Percentiles rank a stretch among this genome's conserved stretches.
phyloP scores from a whole-genome alignment of 1,140 invertebrate genomes.

The Drosophila nikananu region DNA sequence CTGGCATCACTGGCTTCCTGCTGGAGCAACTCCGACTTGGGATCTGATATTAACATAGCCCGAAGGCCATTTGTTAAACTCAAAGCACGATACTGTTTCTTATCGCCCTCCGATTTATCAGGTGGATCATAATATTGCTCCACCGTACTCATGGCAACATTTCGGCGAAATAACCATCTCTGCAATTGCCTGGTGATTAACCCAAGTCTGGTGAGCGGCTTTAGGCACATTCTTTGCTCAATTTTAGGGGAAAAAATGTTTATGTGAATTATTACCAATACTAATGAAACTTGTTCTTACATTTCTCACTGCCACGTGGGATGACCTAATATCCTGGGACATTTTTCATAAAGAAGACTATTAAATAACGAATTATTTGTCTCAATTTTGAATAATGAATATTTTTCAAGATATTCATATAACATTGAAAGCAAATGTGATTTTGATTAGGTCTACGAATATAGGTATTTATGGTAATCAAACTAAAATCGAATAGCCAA shows the following conservation, averaged over 20 bases:
- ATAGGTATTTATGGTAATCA: not conserved
- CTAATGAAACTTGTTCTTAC: not conserved
- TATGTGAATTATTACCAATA: not conserved
- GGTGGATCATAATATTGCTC: conserved; percentile 45
- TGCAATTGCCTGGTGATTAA: conserved; percentile 22
- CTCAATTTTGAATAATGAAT: conserved; percentile 4
- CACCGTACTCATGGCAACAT: conserved; percentile 5
- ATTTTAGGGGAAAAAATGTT: not conserved
- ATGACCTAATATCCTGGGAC: not conserved
- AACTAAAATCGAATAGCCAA: not conserved
- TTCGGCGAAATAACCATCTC: conserved; percentile 17
- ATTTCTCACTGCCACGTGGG: conserved; percentile 4
- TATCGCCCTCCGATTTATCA: conserved; percentile 62
- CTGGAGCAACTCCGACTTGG: not conserved
- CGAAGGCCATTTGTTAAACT: conserved; percentile 52
- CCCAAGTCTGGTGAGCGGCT: conserved; percentile 18
- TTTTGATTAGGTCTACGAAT: not conserved
- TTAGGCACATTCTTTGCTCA: conserved; percentile 25
- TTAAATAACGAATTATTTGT: not conserved
- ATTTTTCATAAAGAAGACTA: conserved; percentile 3
- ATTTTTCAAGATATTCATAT: not conserved
- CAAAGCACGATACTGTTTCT: conserved; percentile 45
- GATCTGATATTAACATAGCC: conserved; percentile 60
- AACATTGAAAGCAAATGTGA: conserved; percentile 5
- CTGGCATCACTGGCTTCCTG: not conserved